Conservation (phyloP, 2,888 invertebrate genomes). For the Lithophane socia region DNA sequence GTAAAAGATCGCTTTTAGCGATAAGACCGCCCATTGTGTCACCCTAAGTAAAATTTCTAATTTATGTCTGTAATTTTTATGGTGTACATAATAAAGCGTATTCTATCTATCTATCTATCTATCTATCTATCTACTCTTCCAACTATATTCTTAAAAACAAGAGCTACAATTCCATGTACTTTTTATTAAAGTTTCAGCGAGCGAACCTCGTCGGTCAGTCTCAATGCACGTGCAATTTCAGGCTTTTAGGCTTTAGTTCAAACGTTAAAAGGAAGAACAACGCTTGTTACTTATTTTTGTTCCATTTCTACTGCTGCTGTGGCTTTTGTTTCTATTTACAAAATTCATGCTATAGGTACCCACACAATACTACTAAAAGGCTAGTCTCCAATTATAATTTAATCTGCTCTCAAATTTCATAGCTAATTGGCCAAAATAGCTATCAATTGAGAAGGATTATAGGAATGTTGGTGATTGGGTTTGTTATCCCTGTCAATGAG, state of each 20-base stretch:
- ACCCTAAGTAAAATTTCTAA: too few species aligned
- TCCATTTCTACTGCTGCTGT: conserved; percentile 31
- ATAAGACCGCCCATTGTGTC: too few species aligned
- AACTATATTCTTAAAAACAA: neutral
- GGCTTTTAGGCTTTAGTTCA: conserved; percentile 60
- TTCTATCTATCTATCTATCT: too few species aligned
- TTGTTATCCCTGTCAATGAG: neutral
- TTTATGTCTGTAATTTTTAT: too few species aligned
- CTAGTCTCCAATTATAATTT: neutral
- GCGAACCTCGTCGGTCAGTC: conserved; percentile 44
- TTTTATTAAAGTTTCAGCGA: conserved; percentile 50
- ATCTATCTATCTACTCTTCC: too few species aligned
- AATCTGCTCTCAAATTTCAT: neutral
- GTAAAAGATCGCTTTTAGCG: too few species aligned
- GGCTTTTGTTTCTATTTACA: conserved; percentile 30
- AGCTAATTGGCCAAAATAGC: neutral
- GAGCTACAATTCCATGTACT: conserved; percentile 14
- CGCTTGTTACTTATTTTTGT: conserved; percentile 49
- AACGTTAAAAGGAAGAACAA: conserved; percentile 52
- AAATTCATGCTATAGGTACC: neutral
- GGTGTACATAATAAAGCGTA: too few species aligned
- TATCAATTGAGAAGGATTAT: neutral
- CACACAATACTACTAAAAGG: neutral
- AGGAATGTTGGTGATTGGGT: neutral
- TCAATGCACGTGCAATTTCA: conserved; percentile 56